A percentile compares a stretch with the other conserved stretches of the same genome.
Conservation (phyloP, 2,888 invertebrate species). For the Rhodophaea formosa region DNA sequence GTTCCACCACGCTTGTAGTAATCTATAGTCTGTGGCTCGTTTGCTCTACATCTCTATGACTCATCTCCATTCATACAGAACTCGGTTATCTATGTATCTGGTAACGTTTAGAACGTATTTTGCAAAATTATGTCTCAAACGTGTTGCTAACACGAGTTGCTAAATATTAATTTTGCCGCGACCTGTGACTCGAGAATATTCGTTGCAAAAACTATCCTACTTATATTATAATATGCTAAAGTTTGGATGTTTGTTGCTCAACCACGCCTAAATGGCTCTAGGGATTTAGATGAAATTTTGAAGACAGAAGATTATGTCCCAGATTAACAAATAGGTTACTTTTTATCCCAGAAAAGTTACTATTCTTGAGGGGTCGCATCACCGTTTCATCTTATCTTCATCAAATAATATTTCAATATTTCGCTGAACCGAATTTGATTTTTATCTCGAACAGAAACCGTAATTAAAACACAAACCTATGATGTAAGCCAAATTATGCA, state of each 20-base stretch:
- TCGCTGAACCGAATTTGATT: too few relatives aligned
- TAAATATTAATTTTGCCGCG: background rate
- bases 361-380: too few relatives aligned
- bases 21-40: constrained; percentile 8
- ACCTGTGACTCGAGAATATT: background rate
- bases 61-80: background rate
- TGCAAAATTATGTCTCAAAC: background rate
- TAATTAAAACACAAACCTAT: background rate
- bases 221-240: too few relatives aligned
- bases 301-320: too few relatives aligned
- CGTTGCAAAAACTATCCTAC: background rate
- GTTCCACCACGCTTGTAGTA: constrained; percentile 14
- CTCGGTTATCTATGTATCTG: background rate
- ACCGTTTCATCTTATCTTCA: too few relatives aligned
- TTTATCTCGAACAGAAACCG: background rate
- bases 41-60: constrained; percentile 8
- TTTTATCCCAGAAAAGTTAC: too few relatives aligned
- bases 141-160: background rate
- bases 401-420: too few relatives aligned
- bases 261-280: too few relatives aligned
- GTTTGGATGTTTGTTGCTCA: too few relatives aligned
- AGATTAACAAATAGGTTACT: too few relatives aligned
- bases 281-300: too few relatives aligned
- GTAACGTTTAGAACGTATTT: background rate
- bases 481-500: background rate